Conservation (phyloP, 1,140 invertebrate species). For the Daktulosphaira vitifoliae region DNA sequence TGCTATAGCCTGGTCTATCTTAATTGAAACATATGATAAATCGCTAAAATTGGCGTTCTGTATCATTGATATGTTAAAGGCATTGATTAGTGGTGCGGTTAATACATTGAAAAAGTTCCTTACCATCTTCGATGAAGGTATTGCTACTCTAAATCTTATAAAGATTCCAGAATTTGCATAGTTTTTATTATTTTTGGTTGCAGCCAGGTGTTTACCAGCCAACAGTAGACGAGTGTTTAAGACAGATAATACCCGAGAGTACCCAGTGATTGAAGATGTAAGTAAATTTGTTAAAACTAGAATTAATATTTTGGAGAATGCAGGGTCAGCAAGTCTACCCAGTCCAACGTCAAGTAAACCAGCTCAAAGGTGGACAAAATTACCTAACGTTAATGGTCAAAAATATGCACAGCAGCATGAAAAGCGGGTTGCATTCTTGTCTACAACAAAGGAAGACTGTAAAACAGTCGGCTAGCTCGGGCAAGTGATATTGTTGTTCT, state of each 20-base stretch:
- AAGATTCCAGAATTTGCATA: background rate
- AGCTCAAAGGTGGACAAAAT: too few relatives aligned
- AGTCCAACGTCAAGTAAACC: too few relatives aligned
- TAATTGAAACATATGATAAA: background rate
- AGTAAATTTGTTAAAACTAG: background rate
- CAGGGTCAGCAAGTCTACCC: background rate
- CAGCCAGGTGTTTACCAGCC: background rate
- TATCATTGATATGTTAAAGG: background rate
- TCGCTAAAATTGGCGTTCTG: background rate
- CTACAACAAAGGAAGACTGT: background rate
- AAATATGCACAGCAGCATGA: too few relatives aligned
- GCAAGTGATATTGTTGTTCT: background rate
- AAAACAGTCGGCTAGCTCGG: accelerated
- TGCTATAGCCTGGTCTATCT: background rate
- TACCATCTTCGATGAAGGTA: background rate
- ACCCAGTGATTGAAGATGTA: background rate
- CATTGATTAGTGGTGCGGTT: too few relatives aligned
- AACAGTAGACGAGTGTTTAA: background rate
- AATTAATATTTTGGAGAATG: background rate
- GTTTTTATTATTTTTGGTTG: background rate
- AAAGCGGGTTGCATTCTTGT: background rate
- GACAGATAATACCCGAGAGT: background rate
- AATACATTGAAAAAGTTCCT: background rate
- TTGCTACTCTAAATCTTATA: background rate
- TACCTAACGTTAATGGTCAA: too few relatives aligned